Base-by-base conservation (phyloP, 2,113 vertebrate genomes). In the Pomatostomus ruficeps region DNA sequence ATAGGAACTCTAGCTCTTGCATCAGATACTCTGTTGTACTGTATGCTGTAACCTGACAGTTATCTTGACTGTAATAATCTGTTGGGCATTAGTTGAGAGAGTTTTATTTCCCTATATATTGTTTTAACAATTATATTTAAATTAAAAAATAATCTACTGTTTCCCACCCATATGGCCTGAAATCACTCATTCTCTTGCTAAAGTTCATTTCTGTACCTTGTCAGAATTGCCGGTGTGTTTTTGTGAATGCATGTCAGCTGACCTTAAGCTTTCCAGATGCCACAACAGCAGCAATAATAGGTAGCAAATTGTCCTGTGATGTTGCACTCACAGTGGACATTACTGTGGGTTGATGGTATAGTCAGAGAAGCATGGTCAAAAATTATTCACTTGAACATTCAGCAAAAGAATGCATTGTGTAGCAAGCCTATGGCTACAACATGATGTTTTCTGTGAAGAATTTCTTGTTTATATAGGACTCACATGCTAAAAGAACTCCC, bases 241-340 rank as follows among this genome's bases (percentile, higher is more conserved):
- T 66, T 78, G 12, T 67, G 68, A 70, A 46, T 3, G 5, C 0
- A 0, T 49, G 29, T 62, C 18, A 42, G 8, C 46, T 85, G 55
- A 7, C n/a, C n/a, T 76, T 77, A 49, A 62, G 31, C 33, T 93
- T 88, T 82, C 35, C 31, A n/a, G 33, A 42, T 73, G 52, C 36
- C 18, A 21, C 51, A 49, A 7, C 17, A 45, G 3, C 8, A 55
- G 38, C 25, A 35, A 19, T 58, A 51, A 33, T 16, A 71, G 22
- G 25, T 48, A 67, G 42, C 55, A 66, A 63, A 38, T 58, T 67
- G n/a, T 68, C 51, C 29, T 7, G 2, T 54, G 51, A 55, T 19
- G 11, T 71, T 14, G 1, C 11, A 13, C 35, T 57, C 6, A 25
- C 14, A 52, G 14, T 36, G 68, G 22, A 43, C 24, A 2, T 61